Percentiles rank a stretch among this genome's conserved stretches.
Evolutionary conservation across 2,113 vertebrate species (phyloP).

Genomic region (Galemys pyrenaicus): DNA sequence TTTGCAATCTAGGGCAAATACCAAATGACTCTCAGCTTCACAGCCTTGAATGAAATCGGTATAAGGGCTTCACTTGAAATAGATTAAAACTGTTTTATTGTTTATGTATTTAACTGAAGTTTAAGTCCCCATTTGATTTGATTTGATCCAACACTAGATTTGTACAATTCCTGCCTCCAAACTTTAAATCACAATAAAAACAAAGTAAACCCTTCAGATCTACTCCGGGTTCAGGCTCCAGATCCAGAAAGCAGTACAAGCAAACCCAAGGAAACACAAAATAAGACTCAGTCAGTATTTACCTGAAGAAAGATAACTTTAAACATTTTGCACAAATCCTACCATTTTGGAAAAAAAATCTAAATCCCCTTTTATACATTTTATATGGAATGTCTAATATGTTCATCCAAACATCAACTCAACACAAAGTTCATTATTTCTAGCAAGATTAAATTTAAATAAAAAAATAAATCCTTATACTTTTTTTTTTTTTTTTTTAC

Average conservation of each 20-base stretch:
- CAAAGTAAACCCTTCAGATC: background rate
- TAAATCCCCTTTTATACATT: background rate
- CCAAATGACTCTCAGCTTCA: background rate
- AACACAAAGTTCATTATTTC: background rate
- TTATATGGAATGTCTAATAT: background rate
- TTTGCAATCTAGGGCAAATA: background rate
- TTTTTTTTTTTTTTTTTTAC: background rate
- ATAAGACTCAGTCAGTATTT: background rate
- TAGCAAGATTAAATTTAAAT: background rate
- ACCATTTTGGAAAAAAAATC: background rate
- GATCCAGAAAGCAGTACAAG: background rate
- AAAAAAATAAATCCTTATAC: background rate
- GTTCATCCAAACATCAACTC: background rate
- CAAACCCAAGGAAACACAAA: background rate
- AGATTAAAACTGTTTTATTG: background rate
- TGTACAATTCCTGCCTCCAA: background rate
- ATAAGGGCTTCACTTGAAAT: background rate
- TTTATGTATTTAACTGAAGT: background rate
- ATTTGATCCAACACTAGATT: background rate
- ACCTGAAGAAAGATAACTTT: background rate
- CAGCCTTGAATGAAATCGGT: background rate
- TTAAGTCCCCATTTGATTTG: background rate
- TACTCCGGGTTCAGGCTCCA: background rate
- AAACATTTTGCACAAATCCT: background rate
- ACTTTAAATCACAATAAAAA: constrained; percentile 2